Conservation (phyloP, 2,888 invertebrate species). For the Drosophila subquinaria region DNA sequence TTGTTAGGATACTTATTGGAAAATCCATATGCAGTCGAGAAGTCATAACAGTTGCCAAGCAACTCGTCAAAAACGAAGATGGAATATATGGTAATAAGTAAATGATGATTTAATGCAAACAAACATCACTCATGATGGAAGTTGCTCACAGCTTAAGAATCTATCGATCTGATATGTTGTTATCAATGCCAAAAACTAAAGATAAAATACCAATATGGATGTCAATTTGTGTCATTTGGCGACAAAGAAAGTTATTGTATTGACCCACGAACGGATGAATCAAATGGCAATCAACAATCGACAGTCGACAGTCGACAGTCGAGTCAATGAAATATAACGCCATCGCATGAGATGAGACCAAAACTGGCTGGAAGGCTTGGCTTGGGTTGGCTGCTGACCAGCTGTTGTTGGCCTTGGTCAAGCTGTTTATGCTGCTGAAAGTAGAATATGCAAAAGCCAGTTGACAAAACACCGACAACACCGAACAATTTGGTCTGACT, state of each 20-base stretch:
- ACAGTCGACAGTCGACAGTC: not conserved
- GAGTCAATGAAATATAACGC: conserved; percentile 55
- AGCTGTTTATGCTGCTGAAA: conserved; percentile 74
- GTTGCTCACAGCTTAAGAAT: conserved; percentile 2
- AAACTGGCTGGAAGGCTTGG: conserved; percentile 35
- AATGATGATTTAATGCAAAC: conserved; percentile 41
- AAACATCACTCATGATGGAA: conserved; percentile 19
- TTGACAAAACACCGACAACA: conserved; percentile 57
- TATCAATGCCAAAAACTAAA: conserved; percentile 19
- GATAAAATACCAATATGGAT: conserved; percentile 25
- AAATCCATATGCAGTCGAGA: conserved; percentile 8
- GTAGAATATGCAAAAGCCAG: conserved; percentile 64
- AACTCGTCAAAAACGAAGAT: not conserved
- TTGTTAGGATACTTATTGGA: conserved; percentile 25
- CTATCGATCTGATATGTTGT: conserved; percentile 12
- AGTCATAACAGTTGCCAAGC: conserved; percentile 26
- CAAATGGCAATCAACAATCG: conserved; percentile 30
- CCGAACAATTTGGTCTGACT: conserved; percentile 33
- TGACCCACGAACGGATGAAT: conserved; percentile 24
- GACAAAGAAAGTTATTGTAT: conserved; percentile 45
- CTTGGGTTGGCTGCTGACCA: conserved; percentile 1
- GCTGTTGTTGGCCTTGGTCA: conserved; percentile 64
- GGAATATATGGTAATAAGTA: conserved; percentile 47
- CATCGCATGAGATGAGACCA: conserved; percentile 26
- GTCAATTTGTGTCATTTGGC: conserved; percentile 44